Conservation (phyloP, 2,888 invertebrate genomes). For the Orthonevra nobilis region DNA sequence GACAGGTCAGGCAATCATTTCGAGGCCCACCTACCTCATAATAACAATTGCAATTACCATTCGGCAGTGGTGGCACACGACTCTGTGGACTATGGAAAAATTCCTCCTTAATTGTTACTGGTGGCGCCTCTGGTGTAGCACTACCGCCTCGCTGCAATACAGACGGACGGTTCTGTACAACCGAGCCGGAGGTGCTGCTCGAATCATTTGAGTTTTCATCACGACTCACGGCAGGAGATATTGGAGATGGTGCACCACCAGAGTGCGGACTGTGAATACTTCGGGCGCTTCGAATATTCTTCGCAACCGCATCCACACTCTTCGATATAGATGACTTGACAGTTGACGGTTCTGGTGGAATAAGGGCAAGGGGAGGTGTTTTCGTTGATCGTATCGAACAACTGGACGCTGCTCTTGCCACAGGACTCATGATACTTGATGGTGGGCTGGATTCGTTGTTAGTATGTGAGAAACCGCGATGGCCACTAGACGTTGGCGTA, state of each 20-base stretch:
- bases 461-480: conserved; percentile 61
- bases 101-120: conserved; percentile 64
- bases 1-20: conserved; percentile 49
- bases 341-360: conserved; percentile 78
- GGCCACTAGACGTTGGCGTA: conserved; percentile 48
- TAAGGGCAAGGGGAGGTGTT: conserved; percentile 78
- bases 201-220: conserved; percentile 62
- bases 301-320: conserved; percentile 79
- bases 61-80: conserved; percentile 72
- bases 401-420: conserved; percentile 36
- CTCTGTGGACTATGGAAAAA: conserved; percentile 66
- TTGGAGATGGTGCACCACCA: conserved; percentile 36
- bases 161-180: conserved; percentile 60
- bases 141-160: conserved; percentile 58
- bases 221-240: conserved; percentile 45
- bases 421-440: conserved; percentile 65
- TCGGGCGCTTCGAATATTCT: conserved; percentile 74
- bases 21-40: conserved; percentile 66
- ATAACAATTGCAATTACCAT: conserved; percentile 65
- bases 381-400: conserved; percentile 73
- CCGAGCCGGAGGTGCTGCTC: conserved; percentile 38
- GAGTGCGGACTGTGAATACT: conserved; percentile 63
- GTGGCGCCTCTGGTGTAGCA: conserved; percentile 20
- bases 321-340: conserved; percentile 79
- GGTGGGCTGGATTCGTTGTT: conserved; percentile 52